Evolutionary conservation across 2,113 vertebrate species (phyloP), one percentile per base, ranked within the genome.

Genomic region (Piprites chloris): DNA sequence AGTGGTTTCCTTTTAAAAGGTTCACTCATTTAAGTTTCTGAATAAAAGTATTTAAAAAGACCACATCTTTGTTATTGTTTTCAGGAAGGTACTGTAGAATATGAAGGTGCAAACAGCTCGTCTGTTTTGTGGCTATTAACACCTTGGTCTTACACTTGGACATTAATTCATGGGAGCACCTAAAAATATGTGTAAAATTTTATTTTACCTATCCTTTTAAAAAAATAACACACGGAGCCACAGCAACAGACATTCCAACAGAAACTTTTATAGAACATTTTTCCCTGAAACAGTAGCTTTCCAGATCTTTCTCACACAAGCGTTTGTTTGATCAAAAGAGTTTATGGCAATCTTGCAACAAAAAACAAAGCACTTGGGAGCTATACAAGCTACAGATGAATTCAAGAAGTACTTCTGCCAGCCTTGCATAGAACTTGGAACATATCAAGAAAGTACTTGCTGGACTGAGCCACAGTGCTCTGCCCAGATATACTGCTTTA

Each of bases 81-180:
- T 85, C 85, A 61, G 41, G 12, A 88, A 90, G 42, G 39, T 74
- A 52, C 15, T 22, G 14, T 1, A 80, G 11, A 0, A 2, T 12
- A 37, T 1, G 2, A 61, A 63, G 20, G 66, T 69, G 17, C 0
- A 0, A 86, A 73, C 24, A 24, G 30, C 23, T 87, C 5, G 0
- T 35, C 30, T 79, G 13, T 67, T 77, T 78, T 32, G 30, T 69
- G 68, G 7, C 30, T 92, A 9, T 80, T 93, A 91, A 83, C 55
- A 69, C 17, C 27, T 77, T 87, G 50, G 37, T 39, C 46, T 96
- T 68, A 56, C 19, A 77, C 27, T 47, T 80, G 58, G 42, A 65
- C 30, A 74, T 81, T 67, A 88, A 77, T 89, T 69, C 47, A 74
- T 44, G 4, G 28, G 28, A 96, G 24, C 22, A 71, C n/a, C 30